These are phyloP conservation scores for Cuculus canorus DNA, from an alignment of 2,797 vertebrate genomes.

Conservation along the genomic window DNA sequence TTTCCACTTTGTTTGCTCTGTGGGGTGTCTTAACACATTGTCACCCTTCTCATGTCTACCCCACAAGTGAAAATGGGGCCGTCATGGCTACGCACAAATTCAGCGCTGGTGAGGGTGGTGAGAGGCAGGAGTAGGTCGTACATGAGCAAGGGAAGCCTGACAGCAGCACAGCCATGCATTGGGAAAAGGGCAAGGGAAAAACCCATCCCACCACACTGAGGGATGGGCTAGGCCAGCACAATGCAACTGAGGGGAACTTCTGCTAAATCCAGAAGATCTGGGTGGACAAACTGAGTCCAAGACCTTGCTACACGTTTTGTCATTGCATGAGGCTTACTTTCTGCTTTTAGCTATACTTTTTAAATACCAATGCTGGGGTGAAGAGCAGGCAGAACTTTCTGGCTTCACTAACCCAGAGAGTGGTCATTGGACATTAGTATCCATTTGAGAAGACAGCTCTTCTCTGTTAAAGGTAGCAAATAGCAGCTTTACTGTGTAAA, in stretches of 20 bases:
- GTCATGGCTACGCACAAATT: background rate
- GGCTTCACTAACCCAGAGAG: background rate
- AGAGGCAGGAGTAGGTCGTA: background rate
- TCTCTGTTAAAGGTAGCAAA: background rate
- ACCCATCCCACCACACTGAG: background rate
- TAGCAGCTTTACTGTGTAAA: background rate
- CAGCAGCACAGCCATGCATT: background rate
- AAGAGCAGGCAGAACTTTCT: background rate
- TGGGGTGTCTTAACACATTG: background rate
- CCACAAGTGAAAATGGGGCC: accelerated
- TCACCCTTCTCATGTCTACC: background rate
- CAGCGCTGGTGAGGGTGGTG: too few species aligned
- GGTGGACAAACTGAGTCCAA: background rate
- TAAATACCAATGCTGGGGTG: accelerated
- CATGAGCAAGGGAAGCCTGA: background rate
- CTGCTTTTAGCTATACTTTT: background rate
- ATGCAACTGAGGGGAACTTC: background rate
- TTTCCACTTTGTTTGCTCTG: background rate
- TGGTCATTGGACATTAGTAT: background rate
- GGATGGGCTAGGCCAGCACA: background rate
- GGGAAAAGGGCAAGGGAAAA: background rate
- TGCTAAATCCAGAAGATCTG: background rate
- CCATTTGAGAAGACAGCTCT: background rate
- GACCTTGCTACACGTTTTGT: background rate
- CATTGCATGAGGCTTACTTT: background rate